Base-by-base conservation (phyloP, 2,113 vertebrate genomes). In the Rana temporaria region DNA sequence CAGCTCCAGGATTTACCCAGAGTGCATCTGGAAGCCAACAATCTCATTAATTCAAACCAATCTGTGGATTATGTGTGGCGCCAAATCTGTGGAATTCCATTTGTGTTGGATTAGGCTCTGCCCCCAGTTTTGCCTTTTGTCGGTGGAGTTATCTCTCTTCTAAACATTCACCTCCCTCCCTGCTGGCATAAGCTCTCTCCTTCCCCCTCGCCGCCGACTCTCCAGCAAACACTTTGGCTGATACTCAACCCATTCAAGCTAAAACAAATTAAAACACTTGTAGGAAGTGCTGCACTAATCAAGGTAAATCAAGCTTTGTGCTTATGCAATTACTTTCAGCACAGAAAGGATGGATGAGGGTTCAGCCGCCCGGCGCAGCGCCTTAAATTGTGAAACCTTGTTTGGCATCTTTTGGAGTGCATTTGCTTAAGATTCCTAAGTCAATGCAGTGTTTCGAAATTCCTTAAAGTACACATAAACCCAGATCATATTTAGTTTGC, bases 191-290 rank as follows among this genome's bases (percentile, higher is more conserved):
- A 24, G 17, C 48, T 9, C 70, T n/a, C 70, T 9, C n/a, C n/a
- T 11, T 20, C 22, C 60, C 7, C 24, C 30, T 30, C 30, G 24
- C 20, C 17, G 34, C 20, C 17, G 34, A 19, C 57, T 19, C 38
- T 78, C 6, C 14, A 42, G 34, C 20, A 17, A 77, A 1, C 19
- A 26, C 60, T 77, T 64, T 77, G 74, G 74, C 59, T 32, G 60
- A 65, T 20, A 24, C 75, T 66, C 48, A 32, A 55, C 22, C 18
- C 48, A 65, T 66, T 20, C 1, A 2, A 66, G 62, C 76, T 66
- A 65, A 65, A 66, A 78, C 76, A 66, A 66, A 78, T 78, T 32
- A 66, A 52, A 32, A 30, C 42, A 30, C 42, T 66, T 66, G 76
- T 65, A 66, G 76, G 52, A 66, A 66, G 60, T 78, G 62, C 48